Evolutionary conservation across 1,140 invertebrate species (phyloP).

Genomic region (Aphis craccivora): DNA sequence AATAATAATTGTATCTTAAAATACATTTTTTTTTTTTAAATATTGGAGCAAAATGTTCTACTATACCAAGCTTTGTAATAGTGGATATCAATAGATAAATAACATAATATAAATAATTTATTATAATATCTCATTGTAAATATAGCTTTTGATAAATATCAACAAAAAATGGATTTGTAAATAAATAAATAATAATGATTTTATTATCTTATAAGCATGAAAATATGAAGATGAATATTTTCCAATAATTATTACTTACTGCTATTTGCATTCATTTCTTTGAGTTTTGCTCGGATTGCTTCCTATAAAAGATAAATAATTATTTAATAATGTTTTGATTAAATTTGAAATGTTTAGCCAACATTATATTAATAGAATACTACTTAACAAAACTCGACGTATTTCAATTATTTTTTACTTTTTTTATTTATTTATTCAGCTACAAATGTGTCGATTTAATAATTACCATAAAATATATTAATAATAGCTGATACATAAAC

Average conservation of each 20-base stretch:
- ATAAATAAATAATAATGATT: not conserved
- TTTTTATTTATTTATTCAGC: no score
- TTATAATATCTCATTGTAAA: not conserved
- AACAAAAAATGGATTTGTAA: not conserved
- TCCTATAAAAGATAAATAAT: constrained; percentile 21
- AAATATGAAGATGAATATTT: not conserved
- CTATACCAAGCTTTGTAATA: no score
- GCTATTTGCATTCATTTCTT: constrained; percentile 49
- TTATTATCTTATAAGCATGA: not conserved
- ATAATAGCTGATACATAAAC: no score
- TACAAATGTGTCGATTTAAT: no score
- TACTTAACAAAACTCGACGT: not conserved
- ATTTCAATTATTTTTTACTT: not conserved
- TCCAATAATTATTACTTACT: constrained; percentile 20
- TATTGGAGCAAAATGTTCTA: no score
- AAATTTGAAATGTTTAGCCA: no score
- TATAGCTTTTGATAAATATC: not conserved
- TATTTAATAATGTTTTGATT: not conserved
- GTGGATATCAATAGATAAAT: no score
- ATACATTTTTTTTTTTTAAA: no score
- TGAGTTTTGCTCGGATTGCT: constrained; percentile 30
- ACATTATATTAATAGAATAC: not conserved
- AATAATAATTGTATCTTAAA: no score
- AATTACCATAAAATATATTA: no score
- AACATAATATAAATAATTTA: no score